Evolutionary conservation across 2,888 invertebrate species (phyloP).

Genomic region (Xylota sylvarum): DNA sequence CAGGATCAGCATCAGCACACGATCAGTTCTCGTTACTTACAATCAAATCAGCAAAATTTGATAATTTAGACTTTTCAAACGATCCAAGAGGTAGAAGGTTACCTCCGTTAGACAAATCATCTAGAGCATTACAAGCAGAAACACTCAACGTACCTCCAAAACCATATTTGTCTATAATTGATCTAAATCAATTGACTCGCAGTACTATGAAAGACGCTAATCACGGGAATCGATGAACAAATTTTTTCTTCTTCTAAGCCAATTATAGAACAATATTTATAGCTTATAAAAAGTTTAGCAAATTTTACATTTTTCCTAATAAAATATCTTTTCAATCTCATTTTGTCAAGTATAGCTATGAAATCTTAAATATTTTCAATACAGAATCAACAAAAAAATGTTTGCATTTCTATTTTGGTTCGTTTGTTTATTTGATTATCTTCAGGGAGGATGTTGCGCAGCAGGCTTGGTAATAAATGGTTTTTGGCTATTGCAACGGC

Average conservation of each 20-base stretch:
- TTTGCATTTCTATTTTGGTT: conserved; percentile 51
- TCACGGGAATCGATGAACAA: conserved; percentile 55
- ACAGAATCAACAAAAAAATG: conserved; percentile 16
- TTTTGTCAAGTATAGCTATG: conserved; percentile 46
- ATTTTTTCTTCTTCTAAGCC: conserved; percentile 27
- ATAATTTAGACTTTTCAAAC: conserved; percentile 79
- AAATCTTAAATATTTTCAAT: conserved; percentile 55
- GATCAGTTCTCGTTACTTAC: conserved; percentile 83
- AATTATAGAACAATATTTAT: conserved; percentile 49
- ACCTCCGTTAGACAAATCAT: conserved; percentile 59
- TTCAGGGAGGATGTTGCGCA: conserved; percentile 14
- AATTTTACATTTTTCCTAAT: conserved; percentile 22
- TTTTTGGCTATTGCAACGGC: conserved; percentile 26
- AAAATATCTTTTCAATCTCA: conserved; percentile 27
- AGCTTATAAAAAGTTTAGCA: conserved; percentile 37
- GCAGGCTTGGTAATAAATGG: conserved; percentile 17
- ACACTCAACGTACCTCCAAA: conserved; percentile 85
- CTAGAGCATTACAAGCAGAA: conserved; percentile 55
- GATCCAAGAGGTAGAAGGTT: conserved; percentile 74
- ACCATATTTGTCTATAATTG: conserved; percentile 90
- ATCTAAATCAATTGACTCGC: conserved; percentile 89
- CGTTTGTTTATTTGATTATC: conserved; percentile 31
- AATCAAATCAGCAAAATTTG: conserved; percentile 81
- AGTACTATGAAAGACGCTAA: conserved; percentile 83
- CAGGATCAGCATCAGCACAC: conserved; percentile 78